Percentiles rank a stretch among this genome's conserved stretches.
phyloP scores from a whole-genome alignment of 2,888 invertebrate species.

The Brachypterus glaber region DNA sequence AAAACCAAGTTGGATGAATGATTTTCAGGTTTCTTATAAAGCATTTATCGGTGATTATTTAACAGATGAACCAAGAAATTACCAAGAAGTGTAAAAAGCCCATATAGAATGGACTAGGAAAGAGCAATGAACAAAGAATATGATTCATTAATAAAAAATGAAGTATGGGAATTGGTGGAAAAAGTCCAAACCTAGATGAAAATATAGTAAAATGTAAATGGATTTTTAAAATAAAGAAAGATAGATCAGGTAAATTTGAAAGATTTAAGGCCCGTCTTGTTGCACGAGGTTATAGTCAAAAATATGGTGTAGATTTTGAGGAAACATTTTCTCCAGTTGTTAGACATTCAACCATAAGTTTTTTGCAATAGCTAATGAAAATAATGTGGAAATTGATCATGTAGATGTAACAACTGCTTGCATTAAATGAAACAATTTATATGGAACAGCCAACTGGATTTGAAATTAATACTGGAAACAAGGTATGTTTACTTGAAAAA shows the following conservation, averaged over 20 bases:
- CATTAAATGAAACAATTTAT: constrained; percentile 9
- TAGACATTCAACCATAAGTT: not conserved
- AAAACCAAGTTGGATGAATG: no score
- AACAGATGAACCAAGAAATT: no score
- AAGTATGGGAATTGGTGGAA: not conserved
- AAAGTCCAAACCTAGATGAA: not conserved
- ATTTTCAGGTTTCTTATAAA: no score
- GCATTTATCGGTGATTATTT: no score
- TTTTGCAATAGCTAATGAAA: constrained; percentile 5
- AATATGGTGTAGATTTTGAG: constrained; percentile 5
- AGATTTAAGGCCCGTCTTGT: no score
- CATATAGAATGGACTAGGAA: no score
- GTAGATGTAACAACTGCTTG: constrained; percentile 8
- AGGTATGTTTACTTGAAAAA: constrained; percentile 9
- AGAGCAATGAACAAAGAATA: not conserved
- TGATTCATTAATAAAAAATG: not conserved
- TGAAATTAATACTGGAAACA: constrained; percentile 1
- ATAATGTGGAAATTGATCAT: constrained; percentile 5
- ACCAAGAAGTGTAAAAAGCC: no score
- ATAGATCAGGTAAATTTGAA: no score
- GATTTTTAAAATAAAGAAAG: constrained; percentile 1
- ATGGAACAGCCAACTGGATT: constrained; percentile 12
- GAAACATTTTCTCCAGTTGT: no score
- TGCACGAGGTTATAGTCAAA: constrained; percentile 3
- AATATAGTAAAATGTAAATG: not conserved